A percentile compares a stretch with the other conserved stretches of the same genome.
Evolutionary conservation across 2,113 vertebrate genomes (phyloP).

Genomic region (Takifugu bimaculatus): DNA sequence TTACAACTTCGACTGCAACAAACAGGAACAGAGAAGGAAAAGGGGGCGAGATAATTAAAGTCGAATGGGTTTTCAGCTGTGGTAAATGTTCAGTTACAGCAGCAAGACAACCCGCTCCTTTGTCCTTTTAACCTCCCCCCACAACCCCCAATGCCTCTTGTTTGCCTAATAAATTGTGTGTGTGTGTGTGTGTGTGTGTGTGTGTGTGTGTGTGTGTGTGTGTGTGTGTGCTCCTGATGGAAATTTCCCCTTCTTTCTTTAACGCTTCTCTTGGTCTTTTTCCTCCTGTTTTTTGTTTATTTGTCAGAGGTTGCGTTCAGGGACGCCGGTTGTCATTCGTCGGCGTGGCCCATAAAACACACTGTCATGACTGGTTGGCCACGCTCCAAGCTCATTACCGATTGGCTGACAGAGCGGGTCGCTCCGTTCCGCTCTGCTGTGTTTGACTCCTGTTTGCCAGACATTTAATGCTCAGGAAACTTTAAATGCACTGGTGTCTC

Average conservation of each 20-base stretch:
- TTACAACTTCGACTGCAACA: constrained; percentile 33
- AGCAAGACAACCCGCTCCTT: constrained; percentile 23
- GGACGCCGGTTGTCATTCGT: constrained; percentile 72
- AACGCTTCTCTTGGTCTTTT: constrained; percentile 33
- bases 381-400: constrained; percentile 89
- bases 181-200: background rate
- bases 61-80: constrained; percentile 40
- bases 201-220: background rate
- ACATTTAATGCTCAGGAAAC: constrained; percentile 66
- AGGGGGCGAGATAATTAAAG: constrained; percentile 33
- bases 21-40: constrained; percentile 29
- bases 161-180: constrained; percentile 26
- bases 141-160: constrained; percentile 13
- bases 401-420: constrained; percentile 89
- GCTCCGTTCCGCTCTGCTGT: constrained; percentile 66
- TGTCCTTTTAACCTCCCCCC: constrained; percentile 13
- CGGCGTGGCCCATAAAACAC: constrained; percentile 71
- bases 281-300: constrained; percentile 72
- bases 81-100: constrained; percentile 48
- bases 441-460: constrained; percentile 69
- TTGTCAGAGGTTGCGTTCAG: constrained; percentile 73
- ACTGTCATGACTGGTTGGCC: constrained; percentile 91
- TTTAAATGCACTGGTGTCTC: constrained; percentile 64
- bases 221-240: background rate
- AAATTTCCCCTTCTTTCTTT: constrained; percentile 38